Evolutionary conservation across 2,113 vertebrate species (phyloP).

Genomic region (Hypanus sabinus): DNA sequence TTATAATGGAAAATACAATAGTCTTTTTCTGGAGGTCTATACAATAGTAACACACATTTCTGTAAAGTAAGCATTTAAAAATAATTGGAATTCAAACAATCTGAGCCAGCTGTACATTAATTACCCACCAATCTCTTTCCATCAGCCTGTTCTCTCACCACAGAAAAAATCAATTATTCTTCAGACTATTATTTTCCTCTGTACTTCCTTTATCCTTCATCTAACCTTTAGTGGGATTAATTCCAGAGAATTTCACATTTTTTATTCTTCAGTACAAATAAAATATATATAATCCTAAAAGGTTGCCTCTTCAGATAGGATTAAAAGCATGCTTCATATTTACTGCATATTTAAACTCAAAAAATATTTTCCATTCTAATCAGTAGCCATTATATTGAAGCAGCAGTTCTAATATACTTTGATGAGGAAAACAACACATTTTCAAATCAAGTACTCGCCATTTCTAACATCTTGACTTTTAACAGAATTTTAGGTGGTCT

Average conservation of each 20-base stretch:
- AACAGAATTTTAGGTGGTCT: neutral
- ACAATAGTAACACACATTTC: neutral
- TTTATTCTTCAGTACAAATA: neutral
- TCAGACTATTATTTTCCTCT: neutral
- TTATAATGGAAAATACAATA: neutral
- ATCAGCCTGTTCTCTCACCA: neutral
- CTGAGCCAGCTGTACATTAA: neutral
- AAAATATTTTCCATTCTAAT: neutral
- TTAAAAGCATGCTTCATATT: neutral
- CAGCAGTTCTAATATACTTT: neutral
- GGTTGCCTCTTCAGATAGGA: neutral
- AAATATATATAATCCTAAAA: neutral
- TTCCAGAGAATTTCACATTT: neutral
- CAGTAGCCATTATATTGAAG: neutral
- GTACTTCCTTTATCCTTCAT: neutral
- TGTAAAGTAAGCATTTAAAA: neutral
- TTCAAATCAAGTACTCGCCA: neutral
- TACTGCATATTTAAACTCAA: neutral
- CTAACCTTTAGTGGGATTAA: neutral
- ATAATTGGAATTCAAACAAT: constrained; percentile 4
- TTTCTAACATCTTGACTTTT: neutral
- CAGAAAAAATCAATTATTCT: constrained; percentile 11
- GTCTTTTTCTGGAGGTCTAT: neutral
- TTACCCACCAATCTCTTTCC: neutral
- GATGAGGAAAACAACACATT: neutral